phyloP scores from a whole-genome alignment of 2,888 invertebrate genomes.

The Callimorpha dominula region DNA sequence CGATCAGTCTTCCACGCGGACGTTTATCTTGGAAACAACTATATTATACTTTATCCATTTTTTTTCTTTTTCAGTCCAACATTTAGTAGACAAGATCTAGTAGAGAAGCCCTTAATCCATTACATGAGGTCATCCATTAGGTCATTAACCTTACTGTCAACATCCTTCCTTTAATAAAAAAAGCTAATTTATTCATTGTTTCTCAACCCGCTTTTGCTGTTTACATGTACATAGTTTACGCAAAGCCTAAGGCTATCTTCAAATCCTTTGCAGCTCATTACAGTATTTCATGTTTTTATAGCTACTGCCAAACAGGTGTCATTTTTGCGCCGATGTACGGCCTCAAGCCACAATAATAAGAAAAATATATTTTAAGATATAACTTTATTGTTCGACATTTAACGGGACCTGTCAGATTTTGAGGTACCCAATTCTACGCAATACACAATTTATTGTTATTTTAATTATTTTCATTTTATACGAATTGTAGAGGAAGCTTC shows the following conservation, averaged over 20 bases:
- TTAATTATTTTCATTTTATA: no score
- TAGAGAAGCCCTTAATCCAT: no score
- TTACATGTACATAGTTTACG: neutral
- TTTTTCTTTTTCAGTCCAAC: no score
- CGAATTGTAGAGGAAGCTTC: no score
- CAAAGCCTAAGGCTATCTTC: neutral
- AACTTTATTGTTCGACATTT: neutral
- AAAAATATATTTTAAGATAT: conserved; percentile 12
- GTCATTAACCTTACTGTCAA: neutral
- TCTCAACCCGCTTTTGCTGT: neutral
- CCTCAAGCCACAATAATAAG: conserved; percentile 13
- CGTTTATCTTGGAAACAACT: no score
- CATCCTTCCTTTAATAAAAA: neutral
- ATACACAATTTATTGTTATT: no score
- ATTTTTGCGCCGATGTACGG: conserved; percentile 12
- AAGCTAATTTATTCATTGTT: conserved; percentile 1
- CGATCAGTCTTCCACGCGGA: no score
- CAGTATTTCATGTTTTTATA: conserved; percentile 10
- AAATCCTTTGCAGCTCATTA: conserved; percentile 3
- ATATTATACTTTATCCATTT: no score
- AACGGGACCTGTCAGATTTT: conserved; percentile 23
- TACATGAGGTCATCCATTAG: no score
- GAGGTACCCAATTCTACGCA: conserved; percentile 12
- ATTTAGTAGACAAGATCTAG: no score
- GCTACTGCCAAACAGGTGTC: conserved; percentile 15